Percentiles rank a stretch among this genome's conserved stretches.
phyloP scores from a whole-genome alignment of 2,888 invertebrate genomes.

The Odontocerum albicorne region DNA sequence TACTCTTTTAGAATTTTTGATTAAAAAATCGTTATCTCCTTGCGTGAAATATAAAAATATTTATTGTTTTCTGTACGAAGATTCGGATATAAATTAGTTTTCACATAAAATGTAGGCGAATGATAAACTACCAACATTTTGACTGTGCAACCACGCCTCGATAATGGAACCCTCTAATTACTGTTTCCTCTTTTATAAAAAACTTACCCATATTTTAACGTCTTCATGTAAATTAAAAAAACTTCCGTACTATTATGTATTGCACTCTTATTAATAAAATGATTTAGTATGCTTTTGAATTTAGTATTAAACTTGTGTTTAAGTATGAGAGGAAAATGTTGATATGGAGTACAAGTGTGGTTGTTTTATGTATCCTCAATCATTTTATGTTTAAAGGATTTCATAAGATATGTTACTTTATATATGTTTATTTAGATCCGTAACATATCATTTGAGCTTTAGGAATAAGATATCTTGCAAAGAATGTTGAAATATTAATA shows the following conservation, averaged over 20 bases:
- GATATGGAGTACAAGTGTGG: too few species aligned
- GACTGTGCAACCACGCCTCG: constrained; percentile 26
- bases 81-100: constrained; percentile 28
- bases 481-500: too few species aligned
- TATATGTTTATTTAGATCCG: too few species aligned
- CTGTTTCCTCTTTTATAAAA: constrained; percentile 11
- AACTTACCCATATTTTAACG: constrained; percentile 9
- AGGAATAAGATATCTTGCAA: too few species aligned
- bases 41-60: constrained; percentile 10
- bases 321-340: too few species aligned
- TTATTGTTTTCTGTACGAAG: constrained; percentile 28
- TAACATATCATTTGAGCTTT: too few species aligned
- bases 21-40: constrained; percentile 1
- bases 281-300: constrained; percentile 4
- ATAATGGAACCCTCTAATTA: constrained; percentile 28
- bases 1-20: constrained; percentile 4
- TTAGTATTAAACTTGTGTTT: too few species aligned
- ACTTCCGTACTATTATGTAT: neutral
- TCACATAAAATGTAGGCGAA: constrained; percentile 17
- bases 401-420: too few species aligned
- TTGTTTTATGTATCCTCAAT: too few species aligned
- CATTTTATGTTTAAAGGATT: too few species aligned
- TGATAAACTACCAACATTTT: constrained; percentile 34
- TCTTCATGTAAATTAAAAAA: constrained; percentile 16
- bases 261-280: constrained; percentile 16